These are phyloP conservation scores for Prunella himalayana DNA, from an alignment of 2,113 vertebrate species.

Conservation along the genomic window DNA sequence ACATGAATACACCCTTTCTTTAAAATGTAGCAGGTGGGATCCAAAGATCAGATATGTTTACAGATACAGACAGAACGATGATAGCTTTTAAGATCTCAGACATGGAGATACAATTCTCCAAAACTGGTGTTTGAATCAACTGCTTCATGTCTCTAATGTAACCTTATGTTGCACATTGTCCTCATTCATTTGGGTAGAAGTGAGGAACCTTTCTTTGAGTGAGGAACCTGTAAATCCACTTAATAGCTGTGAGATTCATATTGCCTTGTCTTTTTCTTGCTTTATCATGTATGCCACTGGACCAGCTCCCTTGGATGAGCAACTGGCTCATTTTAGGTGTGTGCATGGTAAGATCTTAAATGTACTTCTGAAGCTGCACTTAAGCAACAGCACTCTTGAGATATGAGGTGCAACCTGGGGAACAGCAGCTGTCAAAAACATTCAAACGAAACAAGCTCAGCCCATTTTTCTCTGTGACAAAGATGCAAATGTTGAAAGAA, in stretches of 20 bases:
- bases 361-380: not conserved
- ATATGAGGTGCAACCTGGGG: not conserved
- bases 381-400: not conserved
- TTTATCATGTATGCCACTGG: not conserved
- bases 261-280: not conserved
- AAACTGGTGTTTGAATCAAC: not conserved
- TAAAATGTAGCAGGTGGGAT: not conserved
- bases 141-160: not conserved
- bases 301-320: not conserved
- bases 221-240: not conserved
- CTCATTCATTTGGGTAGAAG: not conserved
- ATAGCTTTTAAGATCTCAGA: not conserved
- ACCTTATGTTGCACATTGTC: not conserved
- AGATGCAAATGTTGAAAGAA: not conserved
- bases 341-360: not conserved
- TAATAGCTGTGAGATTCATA: not conserved
- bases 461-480: not conserved
- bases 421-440: not conserved
- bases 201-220: not conserved
- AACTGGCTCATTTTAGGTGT: not conserved
- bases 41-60: not conserved
- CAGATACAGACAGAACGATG: not conserved
- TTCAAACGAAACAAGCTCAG: not conserved
- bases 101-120: not conserved
- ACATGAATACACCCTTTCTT: not conserved